Base-by-base conservation (phyloP, 30 jellyfish, hydroid and myxozoan genomes). In the Turritopsis dohrnii region DNA sequence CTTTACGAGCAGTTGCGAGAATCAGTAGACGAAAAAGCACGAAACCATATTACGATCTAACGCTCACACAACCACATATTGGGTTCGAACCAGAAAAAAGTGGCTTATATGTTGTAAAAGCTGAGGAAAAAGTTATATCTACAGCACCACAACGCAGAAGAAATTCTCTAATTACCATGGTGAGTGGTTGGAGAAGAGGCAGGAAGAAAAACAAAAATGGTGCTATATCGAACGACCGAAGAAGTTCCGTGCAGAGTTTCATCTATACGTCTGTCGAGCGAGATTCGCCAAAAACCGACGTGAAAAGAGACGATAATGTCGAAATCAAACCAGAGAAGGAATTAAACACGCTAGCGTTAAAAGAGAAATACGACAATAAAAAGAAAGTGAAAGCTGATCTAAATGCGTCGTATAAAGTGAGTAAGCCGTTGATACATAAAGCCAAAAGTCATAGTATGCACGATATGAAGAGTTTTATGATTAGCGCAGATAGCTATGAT, bases 401-500 rank as follows among this genome's bases (percentile, higher is more conserved):
- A 5, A 41, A 41, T 41, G 5, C 60, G 13, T 13, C 5, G 60
- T 13, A 41, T 41, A n/a, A n/a, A n/a, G n/a, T n/a, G n/a, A n/a
- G n/a, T 60, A 69, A 69, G 30, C 77, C 77, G 77, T 69, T 69
- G 31, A 27, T 69, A 7, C 77, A n/a, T 27, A 27, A 69, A n/a
- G 31, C 9, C 77, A 69, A 69, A 69, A 69, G 77, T 1, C 28
- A 69, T 9, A 69, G 77, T 27, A 69, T 69, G 77, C 30, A 69
- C 77, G 77, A 69, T 21, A 69, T 69, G 77, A 69, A 69, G 19
- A 69, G 31, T 69, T 27, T 69, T 21, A 23, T n/a, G 1, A 27
- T 27, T 7, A 69, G 77, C 77, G 77, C 30, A 7, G 77, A 69
- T 69, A 69, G 77, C 30, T 69, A n/a, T 69, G 77, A 69, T 69